Conservation (phyloP, 2,797 vertebrate species). For the Melanotaenia nigrans region DNA sequence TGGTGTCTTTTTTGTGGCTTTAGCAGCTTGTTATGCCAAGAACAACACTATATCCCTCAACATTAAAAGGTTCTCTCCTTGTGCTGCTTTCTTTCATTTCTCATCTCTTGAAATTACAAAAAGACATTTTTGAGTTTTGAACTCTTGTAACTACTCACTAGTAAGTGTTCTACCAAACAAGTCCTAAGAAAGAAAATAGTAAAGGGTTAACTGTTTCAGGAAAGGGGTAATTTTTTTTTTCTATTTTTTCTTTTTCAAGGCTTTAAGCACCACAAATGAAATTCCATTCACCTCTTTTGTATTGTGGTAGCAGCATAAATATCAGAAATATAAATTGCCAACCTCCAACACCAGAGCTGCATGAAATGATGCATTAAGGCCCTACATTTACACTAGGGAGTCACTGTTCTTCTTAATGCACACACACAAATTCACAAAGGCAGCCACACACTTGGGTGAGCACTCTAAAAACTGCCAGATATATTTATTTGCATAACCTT, state of each 20-base stretch:
- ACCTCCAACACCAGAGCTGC: constrained; percentile 19
- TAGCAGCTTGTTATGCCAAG: constrained; percentile 35
- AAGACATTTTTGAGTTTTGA: not conserved
- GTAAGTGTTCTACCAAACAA: constrained; percentile 14
- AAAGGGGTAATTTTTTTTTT: constrained; percentile 2
- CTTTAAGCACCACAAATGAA: constrained; percentile 31
- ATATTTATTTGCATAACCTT: constrained; percentile 40
- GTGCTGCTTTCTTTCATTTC: constrained; percentile 17
- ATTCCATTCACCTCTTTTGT: constrained; percentile 35
- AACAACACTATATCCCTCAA: constrained; percentile 6
- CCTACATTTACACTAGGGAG: constrained; percentile 44
- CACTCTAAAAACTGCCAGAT: constrained; percentile 39
- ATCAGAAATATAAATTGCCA: constrained; percentile 38
- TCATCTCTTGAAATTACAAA: not conserved
- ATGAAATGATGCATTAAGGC: constrained; percentile 45
- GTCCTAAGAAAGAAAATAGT: constrained; percentile 2
- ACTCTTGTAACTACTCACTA: constrained; percentile 3
- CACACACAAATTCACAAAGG: constrained; percentile 32
- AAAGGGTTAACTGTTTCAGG: not conserved
- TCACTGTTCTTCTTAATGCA: constrained; percentile 33
- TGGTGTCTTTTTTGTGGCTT: constrained; percentile 11
- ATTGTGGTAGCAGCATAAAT: constrained; percentile 12
- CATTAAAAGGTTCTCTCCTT: constrained; percentile 12
- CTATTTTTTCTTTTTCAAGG: constrained; percentile 1
- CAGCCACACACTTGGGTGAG: constrained; percentile 31